Base-by-base conservation (phyloP, 2,888 invertebrate genomes). In the Dolomedes plantarius region DNA sequence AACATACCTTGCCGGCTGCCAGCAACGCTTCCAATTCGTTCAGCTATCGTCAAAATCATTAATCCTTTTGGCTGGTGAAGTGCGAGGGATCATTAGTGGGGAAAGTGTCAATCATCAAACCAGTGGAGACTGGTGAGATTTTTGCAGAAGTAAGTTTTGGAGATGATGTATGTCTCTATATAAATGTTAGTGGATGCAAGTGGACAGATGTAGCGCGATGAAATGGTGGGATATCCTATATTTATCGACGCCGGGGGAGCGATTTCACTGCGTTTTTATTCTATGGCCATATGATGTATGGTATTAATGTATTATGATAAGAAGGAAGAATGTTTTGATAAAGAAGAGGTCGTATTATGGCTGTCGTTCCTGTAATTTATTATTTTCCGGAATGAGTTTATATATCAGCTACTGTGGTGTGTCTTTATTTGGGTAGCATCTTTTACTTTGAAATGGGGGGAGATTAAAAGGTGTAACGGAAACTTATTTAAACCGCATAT, bases 1-100 rank as follows among this genome's bases (percentile, higher is more conserved):
- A 83, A 72, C 72, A 83, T 77, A 77, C 83, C 83, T 77, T 71
- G 56, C 32, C 36, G 19, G 64, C 69, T 71, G 82, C 72, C 83
- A 77, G 83, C 56, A 77, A 77, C 72, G 39, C 83, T 77, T 77
- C 83, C 77, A 83, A 83, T 83, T 83, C 83, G 83, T 68, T 73
- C 67, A 77, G 73, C 77, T 31, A 77, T 83, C 83, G 83, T 83
- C 83, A 46, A 50, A 72, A 65, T 83, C 83, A 83, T 83, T 83
- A 77, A 83, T 83, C 28, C 73, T 62, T 6, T 19, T 31, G 29
- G 39, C 56, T 56, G 56, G 46, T 46, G 46, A 46, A 46, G 23
- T 36, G 11, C 56, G 3, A 5, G 23, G 23, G 5, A 56, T 56
- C 56, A 56, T 56, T 56, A 56, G 23, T n/a, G n/a, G 56, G 23